phyloP scores from a whole-genome alignment of 1,140 invertebrate genomes.

The Helicoverpa zea region DNA sequence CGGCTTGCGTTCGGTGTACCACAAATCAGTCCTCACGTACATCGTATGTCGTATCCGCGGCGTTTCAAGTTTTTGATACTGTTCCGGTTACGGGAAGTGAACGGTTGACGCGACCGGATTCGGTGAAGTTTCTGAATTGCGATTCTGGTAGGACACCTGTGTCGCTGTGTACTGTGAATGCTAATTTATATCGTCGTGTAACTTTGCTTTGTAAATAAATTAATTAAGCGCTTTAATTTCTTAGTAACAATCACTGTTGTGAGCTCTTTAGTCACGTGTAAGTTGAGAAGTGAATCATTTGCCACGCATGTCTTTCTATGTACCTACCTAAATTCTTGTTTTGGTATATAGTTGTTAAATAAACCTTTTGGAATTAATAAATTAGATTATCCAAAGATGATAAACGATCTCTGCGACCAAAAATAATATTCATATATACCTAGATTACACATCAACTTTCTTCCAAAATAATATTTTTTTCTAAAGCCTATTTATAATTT shows the following conservation, averaged over 20 bases:
- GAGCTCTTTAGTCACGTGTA: no score
- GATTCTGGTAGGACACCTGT: conserved; percentile 10
- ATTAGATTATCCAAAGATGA: not conserved
- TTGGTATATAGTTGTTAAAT: no score
- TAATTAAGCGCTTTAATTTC: not conserved
- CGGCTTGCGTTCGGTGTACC: not conserved
- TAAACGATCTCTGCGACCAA: not conserved
- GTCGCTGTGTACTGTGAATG: conserved; percentile 5
- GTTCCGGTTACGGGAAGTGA: conserved; percentile 41
- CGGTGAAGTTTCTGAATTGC: conserved; percentile 34
- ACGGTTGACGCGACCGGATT: conserved; percentile 38
- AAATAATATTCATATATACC: not conserved
- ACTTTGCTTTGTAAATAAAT: not conserved
- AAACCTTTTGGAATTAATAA: not conserved
- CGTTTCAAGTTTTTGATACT: conserved; percentile 37
- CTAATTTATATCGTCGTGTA: not conserved
- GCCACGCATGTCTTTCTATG: no score
- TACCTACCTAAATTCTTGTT: no score
- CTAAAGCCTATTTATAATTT: conserved; percentile 9
- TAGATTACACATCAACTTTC: not conserved
- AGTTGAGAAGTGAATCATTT: no score
- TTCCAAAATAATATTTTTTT: not conserved
- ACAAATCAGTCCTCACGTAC: conserved; percentile 7
- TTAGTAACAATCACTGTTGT: no score
- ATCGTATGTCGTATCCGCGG: not conserved